Evolutionary conservation across 2,888 invertebrate species (phyloP), one percentile per base, ranked within the genome.

Genomic region (Caenorhabditis doughertyi): DNA sequence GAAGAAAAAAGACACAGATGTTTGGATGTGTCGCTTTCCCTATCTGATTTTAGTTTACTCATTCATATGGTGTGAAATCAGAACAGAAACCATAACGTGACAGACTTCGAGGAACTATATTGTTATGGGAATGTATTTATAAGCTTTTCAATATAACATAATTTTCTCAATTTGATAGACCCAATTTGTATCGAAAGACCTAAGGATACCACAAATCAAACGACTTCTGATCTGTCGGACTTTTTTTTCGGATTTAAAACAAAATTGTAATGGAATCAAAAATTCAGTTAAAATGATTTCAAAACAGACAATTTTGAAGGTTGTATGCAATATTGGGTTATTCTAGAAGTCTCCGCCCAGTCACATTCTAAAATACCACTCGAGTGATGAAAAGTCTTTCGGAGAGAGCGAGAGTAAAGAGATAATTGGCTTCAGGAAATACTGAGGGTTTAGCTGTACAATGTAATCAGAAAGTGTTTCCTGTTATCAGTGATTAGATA

Each of bases 71-170:
- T 18, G 2, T 18, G 18, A 18, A 32, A 18, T 55, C 29, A 39
- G 13, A 39, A 58, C 21, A 58, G 35, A 58, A 58, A 35, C 23
- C 21, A 39, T 23, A 58, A 56, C n/a, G 32, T 16, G 29, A 32
- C 8, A 32, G n/a, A 29, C 1, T 16, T 5, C 1, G n/a, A 32
- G 44, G 3, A 42, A 42, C 42, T 11, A 42, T 11, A 42, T 7
- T 9, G 5, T 32, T 11, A 42, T 35, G 9, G 42, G 16, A 42
- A 42, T 29, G n/a, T 13, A 55, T 23, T n/a, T 55, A 29, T 29
- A 16, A 29, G 53, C 16, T 13, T 55, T 55, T 55, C n/a, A 1
- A 29, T 16, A 32, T 56, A 56, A 56, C 32, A 18, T 32, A 18
- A 56, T 56, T 56, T 56, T n/a, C 18, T 32, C 18, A 27, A 56